A percentile compares a stretch with the other conserved stretches of the same genome.
These are phyloP conservation scores for Diglossa brunneiventris DNA, from an alignment of 2,113 vertebrate genomes.

Conservation along the genomic window DNA sequence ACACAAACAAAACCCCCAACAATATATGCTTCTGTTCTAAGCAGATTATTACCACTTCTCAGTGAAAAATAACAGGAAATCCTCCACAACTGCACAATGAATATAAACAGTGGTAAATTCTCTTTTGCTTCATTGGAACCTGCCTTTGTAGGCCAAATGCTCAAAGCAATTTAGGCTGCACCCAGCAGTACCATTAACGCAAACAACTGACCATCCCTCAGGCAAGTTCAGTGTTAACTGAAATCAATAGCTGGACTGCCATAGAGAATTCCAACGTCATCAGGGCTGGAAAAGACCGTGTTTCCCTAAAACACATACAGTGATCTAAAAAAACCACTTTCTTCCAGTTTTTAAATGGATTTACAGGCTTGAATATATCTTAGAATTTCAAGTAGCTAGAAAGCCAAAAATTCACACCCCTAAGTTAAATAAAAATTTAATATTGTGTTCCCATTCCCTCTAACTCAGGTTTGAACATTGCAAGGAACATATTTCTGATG, in stretches of 20 bases:
- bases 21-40: background rate
- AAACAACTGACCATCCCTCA: constrained; percentile 13
- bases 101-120: background rate
- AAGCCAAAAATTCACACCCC: background rate
- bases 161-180: constrained; percentile 4
- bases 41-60: background rate
- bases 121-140: background rate
- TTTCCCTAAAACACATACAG: background rate
- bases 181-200: background rate
- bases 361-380: background rate
- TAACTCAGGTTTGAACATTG: background rate
- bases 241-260: constrained; percentile 36
- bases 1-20: accelerated
- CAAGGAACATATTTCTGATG: background rate
- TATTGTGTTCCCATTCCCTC: background rate
- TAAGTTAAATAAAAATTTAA: background rate
- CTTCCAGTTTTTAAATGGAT: background rate
- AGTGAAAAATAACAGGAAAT: background rate
- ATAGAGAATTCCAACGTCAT: background rate
- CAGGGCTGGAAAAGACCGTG: background rate
- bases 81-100: background rate
- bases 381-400: background rate
- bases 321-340: background rate
- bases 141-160: background rate
- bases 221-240: background rate